A percentile compares a stretch with the other conserved stretches of the same genome.
Conservation (phyloP, 2,113 vertebrate genomes). For the Psephotus haematonotus region DNA sequence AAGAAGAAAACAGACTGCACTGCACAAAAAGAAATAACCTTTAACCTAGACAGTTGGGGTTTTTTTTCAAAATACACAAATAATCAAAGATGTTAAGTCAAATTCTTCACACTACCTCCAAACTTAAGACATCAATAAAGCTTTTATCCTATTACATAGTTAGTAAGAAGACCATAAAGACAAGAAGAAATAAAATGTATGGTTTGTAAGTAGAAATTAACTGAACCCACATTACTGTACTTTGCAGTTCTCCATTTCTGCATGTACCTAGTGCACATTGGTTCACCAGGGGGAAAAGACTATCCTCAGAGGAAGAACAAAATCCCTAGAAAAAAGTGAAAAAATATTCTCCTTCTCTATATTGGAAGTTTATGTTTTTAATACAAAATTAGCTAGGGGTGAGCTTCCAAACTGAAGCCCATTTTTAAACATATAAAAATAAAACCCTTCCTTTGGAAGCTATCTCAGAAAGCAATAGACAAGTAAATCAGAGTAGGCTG, state of each 20-base stretch:
- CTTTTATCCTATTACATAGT: neutral
- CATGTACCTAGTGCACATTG: neutral
- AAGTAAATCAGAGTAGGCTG: neutral
- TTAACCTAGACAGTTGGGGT: neutral
- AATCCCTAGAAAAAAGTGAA: neutral
- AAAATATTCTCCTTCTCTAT: neutral
- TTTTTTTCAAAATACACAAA: constrained; percentile 4
- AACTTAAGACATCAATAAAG: neutral
- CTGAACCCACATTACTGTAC: neutral
- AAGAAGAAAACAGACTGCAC: neutral
- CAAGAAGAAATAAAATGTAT: neutral
- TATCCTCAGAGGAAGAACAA: neutral
- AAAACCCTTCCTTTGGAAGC: neutral
- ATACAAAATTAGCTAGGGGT: neutral
- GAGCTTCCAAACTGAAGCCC: neutral
- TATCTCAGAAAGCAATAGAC: neutral
- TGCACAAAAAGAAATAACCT: neutral
- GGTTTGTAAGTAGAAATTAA: neutral
- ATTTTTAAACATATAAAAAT: neutral
- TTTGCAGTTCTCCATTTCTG: neutral
- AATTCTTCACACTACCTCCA: neutral
- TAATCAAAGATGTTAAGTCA: neutral
- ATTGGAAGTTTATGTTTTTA: neutral
- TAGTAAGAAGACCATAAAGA: neutral
- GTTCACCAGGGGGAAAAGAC: neutral